Evolutionary conservation across 2,888 invertebrate species (phyloP).

Genomic region (Dinocampus coccinellae): DNA sequence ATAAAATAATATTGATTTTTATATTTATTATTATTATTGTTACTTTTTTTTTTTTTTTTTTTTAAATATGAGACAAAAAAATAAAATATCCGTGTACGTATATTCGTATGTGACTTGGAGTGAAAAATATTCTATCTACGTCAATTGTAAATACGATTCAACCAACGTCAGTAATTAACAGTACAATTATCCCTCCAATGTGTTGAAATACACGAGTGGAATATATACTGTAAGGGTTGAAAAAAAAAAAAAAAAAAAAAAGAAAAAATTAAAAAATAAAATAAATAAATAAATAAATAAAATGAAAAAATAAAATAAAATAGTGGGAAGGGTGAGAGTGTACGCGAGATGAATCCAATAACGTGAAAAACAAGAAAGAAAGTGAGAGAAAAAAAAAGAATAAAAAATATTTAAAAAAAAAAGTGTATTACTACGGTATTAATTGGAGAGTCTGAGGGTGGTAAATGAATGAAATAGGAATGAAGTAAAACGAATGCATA

Average conservation of each 20-base stretch:
- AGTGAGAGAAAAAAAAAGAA: constrained; percentile 9
- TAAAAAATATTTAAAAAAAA: constrained; percentile 16
- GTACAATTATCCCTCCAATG: constrained; percentile 7
- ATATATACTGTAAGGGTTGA: background rate
- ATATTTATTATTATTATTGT: too few species aligned
- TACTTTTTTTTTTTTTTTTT: too few species aligned
- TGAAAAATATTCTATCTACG: background rate
- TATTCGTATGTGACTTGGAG: background rate
- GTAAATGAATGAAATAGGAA: background rate
- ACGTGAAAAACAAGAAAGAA: constrained; percentile 26
- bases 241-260: background rate
- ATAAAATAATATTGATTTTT: background rate
- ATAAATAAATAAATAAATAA: too few species aligned
- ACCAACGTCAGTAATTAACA: constrained; percentile 21
- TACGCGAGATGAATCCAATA: constrained; percentile 20
- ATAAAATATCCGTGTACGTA: background rate
- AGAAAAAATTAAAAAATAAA: too few species aligned
- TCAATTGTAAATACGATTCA: constrained; percentile 8
- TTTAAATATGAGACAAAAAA: background rate
- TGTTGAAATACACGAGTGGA: background rate
- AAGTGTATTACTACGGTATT: constrained; percentile 27
- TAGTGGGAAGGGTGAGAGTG: too few species aligned
- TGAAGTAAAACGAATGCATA: constrained; percentile 3
- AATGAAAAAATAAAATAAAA: too few species aligned
- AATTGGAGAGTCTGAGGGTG: constrained; percentile 17